phyloP scores from a whole-genome alignment of 2,888 invertebrate species.

The Villa cingulata region DNA sequence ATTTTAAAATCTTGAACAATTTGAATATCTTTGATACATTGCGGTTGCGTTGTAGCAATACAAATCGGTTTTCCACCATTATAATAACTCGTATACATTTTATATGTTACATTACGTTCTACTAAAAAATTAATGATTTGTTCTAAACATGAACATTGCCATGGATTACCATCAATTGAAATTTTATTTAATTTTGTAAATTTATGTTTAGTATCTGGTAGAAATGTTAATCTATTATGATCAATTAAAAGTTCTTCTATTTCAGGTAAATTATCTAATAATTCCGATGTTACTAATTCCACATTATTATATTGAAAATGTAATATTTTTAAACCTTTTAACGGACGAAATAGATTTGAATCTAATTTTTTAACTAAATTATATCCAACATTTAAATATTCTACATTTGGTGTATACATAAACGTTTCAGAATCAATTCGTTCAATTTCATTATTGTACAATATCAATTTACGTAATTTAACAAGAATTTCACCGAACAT shows the following conservation, averaged over 20 bases:
- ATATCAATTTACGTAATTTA: conserved; percentile 22
- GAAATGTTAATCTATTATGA: conserved; percentile 27
- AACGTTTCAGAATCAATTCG: conserved; percentile 22
- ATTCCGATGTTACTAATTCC: conserved; percentile 18
- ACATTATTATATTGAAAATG: conserved; percentile 27
- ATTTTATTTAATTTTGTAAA: conserved; percentile 21
- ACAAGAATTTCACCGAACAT: conserved; percentile 7
- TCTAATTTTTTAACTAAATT: conserved; percentile 24
- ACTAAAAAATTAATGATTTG: conserved; percentile 22
- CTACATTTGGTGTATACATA: conserved; percentile 22
- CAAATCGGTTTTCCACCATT: conserved; percentile 27
- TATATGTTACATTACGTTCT: conserved; percentile 18
- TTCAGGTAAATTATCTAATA: conserved; percentile 2
- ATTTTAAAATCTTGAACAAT: conserved; percentile 19
- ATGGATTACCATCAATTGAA: conserved; percentile 31
- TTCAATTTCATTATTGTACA: conserved; percentile 23
- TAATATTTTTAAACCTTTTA: conserved; percentile 25
- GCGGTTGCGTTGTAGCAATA: conserved; percentile 11
- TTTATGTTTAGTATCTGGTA: conserved; percentile 22
- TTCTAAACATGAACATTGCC: conserved; percentile 30
- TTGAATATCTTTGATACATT: conserved; percentile 23
- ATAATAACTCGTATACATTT: conserved; percentile 20
- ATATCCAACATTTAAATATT: conserved; percentile 26
- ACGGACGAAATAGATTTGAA: conserved; percentile 24
- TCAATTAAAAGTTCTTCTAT: conserved; percentile 26